phyloP scores from a whole-genome alignment of 2,113 vertebrate species.

The Reinhardtius hippoglossoides region DNA sequence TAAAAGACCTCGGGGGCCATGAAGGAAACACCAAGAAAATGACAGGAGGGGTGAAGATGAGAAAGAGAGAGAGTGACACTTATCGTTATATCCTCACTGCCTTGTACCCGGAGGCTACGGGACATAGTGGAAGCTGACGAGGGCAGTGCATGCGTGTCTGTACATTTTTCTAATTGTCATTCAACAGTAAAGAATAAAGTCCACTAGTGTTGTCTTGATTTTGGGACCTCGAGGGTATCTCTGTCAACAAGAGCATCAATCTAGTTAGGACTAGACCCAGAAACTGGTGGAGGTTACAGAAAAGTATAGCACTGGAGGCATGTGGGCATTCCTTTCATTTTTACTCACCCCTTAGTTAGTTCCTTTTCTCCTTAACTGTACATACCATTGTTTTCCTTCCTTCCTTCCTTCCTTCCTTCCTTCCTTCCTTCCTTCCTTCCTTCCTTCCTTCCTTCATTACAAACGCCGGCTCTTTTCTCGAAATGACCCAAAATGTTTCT shows the following conservation, averaged over 20 bases:
- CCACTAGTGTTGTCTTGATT: conserved; percentile 25
- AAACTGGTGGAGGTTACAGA: neutral
- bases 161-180: conserved; percentile 45
- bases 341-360: neutral
- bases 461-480: conserved; percentile 72
- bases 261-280: neutral
- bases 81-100: conserved; percentile 60
- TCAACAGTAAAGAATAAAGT: conserved; percentile 14
- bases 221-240: conserved; percentile 7
- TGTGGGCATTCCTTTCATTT: conserved; percentile 14
- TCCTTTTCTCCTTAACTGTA: neutral
- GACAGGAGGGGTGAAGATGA: conserved; percentile 38
- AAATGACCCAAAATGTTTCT: conserved; percentile 91
- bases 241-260: conserved; percentile 23
- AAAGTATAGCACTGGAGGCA: neutral
- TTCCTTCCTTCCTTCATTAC: conserved; percentile 4
- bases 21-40: conserved; percentile 58
- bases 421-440: neutral
- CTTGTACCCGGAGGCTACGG: conserved; percentile 54
- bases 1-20: conserved; percentile 65
- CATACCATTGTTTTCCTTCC: neutral
- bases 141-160: conserved; percentile 32
- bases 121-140: conserved; percentile 42
- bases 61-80: conserved; percentile 58
- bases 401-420: too few species aligned